phyloP scores from a whole-genome alignment of 2,888 invertebrate genomes.

The Octodonta nipae region DNA sequence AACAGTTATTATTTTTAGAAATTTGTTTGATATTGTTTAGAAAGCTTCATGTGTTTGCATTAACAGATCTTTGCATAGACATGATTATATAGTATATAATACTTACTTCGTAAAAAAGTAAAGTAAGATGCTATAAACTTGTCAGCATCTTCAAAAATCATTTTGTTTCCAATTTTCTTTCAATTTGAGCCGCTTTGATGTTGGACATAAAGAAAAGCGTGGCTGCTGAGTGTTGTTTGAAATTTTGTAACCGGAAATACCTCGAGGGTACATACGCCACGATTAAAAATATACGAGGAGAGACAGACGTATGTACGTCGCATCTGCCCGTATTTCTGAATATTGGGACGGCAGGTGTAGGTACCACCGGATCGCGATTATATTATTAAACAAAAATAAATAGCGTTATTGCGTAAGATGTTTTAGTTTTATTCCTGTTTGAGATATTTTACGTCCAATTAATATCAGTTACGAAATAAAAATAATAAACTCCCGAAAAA shows the following conservation, averaged over 20 bases:
- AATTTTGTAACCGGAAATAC: slow-evolving; percentile 18
- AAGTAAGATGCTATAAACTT: no score
- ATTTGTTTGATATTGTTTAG: no score
- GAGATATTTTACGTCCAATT: slow-evolving; percentile 14
- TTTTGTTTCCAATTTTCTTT: no score
- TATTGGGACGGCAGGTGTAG: slow-evolving; percentile 27
- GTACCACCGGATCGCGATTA: slow-evolving; percentile 19
- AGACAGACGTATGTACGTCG: slow-evolving; percentile 16
- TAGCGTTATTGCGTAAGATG: slow-evolving; percentile 16
- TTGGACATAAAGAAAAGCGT: no score
- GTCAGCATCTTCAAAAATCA: no score
- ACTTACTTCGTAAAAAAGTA: no score
- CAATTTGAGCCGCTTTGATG: no score
- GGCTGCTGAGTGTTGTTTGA: no score
- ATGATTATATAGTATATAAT: no score
- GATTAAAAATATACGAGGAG: slow-evolving; percentile 17
- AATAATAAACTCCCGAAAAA: slow-evolving; percentile 9
- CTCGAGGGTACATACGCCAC: slow-evolving; percentile 15
- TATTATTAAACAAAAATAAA: slow-evolving; percentile 21
- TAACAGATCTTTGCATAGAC: no score
- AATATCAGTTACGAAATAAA: slow-evolving; percentile 14
- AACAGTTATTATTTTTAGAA: no score
- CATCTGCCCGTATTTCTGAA: slow-evolving; percentile 26
- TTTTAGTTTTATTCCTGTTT: slow-evolving; percentile 12
- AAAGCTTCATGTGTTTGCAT: no score